Evolutionary conservation across 2,113 vertebrate genomes (phyloP), one percentile per base, ranked within the genome.

Genomic region (Sisor rabdophorus): DNA sequence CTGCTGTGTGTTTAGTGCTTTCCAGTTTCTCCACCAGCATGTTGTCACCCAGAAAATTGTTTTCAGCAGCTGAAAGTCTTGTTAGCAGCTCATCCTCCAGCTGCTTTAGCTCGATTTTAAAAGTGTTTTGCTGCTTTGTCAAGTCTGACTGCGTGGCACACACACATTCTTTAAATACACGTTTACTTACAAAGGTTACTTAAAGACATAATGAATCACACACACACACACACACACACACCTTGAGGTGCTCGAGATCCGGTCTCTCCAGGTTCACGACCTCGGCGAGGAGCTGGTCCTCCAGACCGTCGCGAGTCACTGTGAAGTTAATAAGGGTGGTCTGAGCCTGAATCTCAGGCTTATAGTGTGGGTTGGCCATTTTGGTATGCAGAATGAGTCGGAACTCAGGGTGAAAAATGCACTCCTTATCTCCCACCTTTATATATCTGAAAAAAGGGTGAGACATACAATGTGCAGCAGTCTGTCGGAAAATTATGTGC

Each of bases 71-170:
- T 1, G 90, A 91, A 81, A 95, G 87, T 68, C 86, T 79, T 54
- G 85, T 85, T 69, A 87, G 85, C 81, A 92, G 86, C 87, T 94
- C 90, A 73, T 93, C 90, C 84, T 92, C 91, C 86, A 92, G 87
- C 68, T 91, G 90, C 89, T 92, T 94, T 88, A 95, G 85, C 83
- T 94, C 87, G 54, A 93, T 94, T 91, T 93, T 91, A 87, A 94
- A 95, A 81, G 91, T 86, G 82, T 94, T 93, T 90, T 92, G 91
- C 85, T 94, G 91, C 86, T 91, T 93, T 78, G 88, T 87, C 73
- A 93, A 81, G 56, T 92, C 89, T 82, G 89, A 88, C 89, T 93
- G 87, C 81, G 71, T 10, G 48, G 54, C 11, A 63, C 59, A 71
- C n/a, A 73, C 52, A 77, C n/a, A 71, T 55, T 61, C 0, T n/a